Conservation (phyloP, 2,797 vertebrate species). For the Gephyroberyx darwinii region DNA sequence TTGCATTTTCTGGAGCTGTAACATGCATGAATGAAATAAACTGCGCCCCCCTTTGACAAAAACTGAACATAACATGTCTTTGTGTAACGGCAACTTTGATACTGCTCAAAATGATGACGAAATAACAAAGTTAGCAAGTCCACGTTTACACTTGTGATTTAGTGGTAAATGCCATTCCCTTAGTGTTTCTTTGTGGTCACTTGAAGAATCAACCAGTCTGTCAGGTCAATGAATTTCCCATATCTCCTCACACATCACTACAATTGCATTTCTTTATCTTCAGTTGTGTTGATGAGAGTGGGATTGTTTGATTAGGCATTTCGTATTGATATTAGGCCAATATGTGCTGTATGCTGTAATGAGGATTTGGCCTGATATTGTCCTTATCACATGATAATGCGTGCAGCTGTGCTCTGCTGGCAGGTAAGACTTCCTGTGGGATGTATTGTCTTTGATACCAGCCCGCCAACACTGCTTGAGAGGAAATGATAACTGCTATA, state of each 20-base stretch:
- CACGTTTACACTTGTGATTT: not conserved
- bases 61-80: conserved; percentile 28
- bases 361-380: conserved; percentile 6
- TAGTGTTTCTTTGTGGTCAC: not conserved
- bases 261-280: not conserved
- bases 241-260: not conserved
- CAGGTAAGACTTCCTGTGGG: conserved; percentile 44
- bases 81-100: conserved; percentile 2
- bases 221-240: not conserved
- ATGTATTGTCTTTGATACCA: conserved; percentile 29
- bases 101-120: not conserved
- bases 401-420: conserved; percentile 44
- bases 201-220: not conserved
- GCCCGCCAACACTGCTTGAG: conserved; percentile 9
- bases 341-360: conserved; percentile 1
- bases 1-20: conserved; percentile 6
- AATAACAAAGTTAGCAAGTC: not conserved
- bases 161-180: not conserved
- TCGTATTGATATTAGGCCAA: not conserved
- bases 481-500: conserved; percentile 38
- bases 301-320: not conserved
- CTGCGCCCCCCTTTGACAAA: conserved; percentile 59
- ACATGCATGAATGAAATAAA: conserved; percentile 30
- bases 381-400: conserved; percentile 20
- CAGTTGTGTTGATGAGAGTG: not conserved